phyloP scores from a whole-genome alignment of 2,888 invertebrate species.

The Imbricaverruca yamaguchii region DNA sequence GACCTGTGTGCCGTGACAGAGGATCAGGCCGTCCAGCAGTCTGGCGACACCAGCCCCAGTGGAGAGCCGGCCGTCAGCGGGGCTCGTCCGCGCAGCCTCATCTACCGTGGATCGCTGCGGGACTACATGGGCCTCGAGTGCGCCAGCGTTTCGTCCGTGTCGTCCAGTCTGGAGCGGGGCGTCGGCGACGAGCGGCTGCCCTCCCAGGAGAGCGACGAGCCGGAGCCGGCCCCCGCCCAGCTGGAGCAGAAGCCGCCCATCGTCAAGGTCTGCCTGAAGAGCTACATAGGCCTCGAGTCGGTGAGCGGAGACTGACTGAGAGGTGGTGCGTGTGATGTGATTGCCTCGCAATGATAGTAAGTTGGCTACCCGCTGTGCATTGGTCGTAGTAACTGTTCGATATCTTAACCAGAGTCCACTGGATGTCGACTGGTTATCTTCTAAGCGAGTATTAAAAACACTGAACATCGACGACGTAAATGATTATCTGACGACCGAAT shows the following conservation, averaged over 20 bases:
- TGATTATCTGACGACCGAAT: too few species aligned
- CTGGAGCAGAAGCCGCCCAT: neutral
- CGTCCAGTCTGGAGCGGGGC: constrained; percentile 22
- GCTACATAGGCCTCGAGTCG: constrained; percentile 32
- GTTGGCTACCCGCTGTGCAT: too few species aligned
- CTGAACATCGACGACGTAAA: too few species aligned
- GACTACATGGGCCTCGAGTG: constrained; percentile 14
- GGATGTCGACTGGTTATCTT: too few species aligned
- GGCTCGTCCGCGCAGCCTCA: constrained; percentile 6
- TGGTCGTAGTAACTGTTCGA: too few species aligned
- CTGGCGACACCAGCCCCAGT: neutral
- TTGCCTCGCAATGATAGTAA: too few species aligned
- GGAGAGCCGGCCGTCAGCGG: neutral
- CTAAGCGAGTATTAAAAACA: too few species aligned
- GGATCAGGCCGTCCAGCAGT: too few species aligned
- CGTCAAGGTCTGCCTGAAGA: constrained; percentile 31
- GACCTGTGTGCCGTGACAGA: neutral
- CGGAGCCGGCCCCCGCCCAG: neutral
- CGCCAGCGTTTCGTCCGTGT: neutral
- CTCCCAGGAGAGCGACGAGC: constrained; percentile 19
- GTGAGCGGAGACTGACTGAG: constrained; percentile 25
- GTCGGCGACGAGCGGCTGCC: constrained; percentile 23
- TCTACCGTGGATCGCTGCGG: constrained; percentile 19
- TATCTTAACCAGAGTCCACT: too few species aligned
- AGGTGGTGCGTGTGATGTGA: too few species aligned